These are phyloP conservation scores for Pachycephala philippinensis DNA, from an alignment of 2,113 vertebrate species.

Conservation along the genomic window DNA sequence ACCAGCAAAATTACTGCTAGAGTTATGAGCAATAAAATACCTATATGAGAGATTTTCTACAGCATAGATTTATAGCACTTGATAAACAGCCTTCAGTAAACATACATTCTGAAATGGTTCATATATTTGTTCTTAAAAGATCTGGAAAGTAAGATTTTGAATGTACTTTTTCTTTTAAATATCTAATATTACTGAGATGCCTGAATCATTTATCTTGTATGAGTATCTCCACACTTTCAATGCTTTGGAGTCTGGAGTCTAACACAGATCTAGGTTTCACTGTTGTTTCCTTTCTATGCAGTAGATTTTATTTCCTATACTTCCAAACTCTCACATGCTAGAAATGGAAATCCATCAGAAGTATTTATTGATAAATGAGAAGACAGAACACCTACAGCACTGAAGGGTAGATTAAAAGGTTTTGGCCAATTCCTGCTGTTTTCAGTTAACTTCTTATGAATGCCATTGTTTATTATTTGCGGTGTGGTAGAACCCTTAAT, in stretches of 20 bases:
- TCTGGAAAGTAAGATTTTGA: background rate
- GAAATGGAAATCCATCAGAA: background rate
- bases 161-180: background rate
- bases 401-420: background rate
- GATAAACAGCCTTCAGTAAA: background rate
- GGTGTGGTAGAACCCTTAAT: background rate
- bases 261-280: background rate
- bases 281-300: background rate
- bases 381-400: background rate
- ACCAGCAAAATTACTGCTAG: background rate
- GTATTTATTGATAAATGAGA: background rate
- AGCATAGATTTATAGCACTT: background rate
- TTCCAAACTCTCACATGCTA: background rate
- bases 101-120: background rate
- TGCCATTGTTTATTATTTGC: background rate
- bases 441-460: background rate
- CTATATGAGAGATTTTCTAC: background rate
- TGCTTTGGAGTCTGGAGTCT: background rate
- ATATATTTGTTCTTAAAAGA: background rate
- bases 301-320: background rate
- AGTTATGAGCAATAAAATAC: background rate
- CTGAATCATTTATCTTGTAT: background rate
- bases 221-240: background rate
- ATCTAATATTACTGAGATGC: background rate
- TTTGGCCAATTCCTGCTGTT: background rate